Base-by-base conservation (phyloP, 1,140 invertebrate genomes). In the Marisa cornuarietis region DNA sequence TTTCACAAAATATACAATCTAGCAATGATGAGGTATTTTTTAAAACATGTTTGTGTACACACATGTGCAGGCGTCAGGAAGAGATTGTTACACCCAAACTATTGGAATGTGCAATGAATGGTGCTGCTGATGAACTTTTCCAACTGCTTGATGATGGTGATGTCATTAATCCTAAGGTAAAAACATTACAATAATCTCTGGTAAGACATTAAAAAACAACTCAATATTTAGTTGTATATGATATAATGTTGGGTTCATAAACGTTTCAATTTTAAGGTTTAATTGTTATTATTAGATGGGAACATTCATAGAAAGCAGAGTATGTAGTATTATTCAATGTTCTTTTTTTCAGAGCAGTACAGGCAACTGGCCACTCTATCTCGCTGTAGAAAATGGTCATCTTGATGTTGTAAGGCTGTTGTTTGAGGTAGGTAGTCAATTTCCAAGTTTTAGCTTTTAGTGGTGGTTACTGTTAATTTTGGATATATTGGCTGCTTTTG, bases 301-400 rank as follows among this genome's bases (percentile, higher is more conserved):
- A 42, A 42, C 31, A 42, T 6, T 42, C 31, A 42, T 42, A 42
- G 31, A 6, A 42, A 42, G 31, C 0, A n/a, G n/a, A n/a, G n/a
- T n/a, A n/a, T n/a, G n/a, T n/a, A 42, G 31, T 42, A 42, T 42
- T 42, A 42, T 42, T 42, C 31, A 42, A 42, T 42, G 31, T 42
- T 58, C 78, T 80, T 78, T 7, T 22, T 83, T 81, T 42, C 85
- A 89, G 88, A 87, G 84, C 84, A 85, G 83, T 20, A 84, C 85
- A 24, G 87, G 85, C 18, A 85, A 85, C 65, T 86, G 84, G 82
- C 86, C 88, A 49, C 65, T 88, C 58, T 88, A 86, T 73, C 78
- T 87, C 42, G 88, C 88, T 77, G 87, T 86, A 54, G 85, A 88
- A 69, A 87, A 88, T 83, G 85, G 85, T 26, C 84, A 88, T 83